Conservation (phyloP, 2,888 invertebrate genomes). For the Saturnia japonica region DNA sequence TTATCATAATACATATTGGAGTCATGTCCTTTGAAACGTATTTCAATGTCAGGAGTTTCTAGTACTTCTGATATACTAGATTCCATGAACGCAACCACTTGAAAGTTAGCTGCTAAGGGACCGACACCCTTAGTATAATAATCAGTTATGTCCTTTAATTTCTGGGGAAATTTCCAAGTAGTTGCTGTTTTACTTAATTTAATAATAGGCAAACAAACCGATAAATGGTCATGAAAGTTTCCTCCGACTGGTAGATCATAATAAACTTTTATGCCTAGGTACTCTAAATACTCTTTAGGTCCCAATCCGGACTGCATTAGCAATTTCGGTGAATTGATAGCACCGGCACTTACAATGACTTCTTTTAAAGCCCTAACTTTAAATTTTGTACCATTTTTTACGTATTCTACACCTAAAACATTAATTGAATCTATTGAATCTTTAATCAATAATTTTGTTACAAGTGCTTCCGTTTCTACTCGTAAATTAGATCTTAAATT, state of each 20-base stretch:
- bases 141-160: conserved; percentile 68
- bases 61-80: conserved; percentile 65
- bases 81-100: conserved; percentile 71
- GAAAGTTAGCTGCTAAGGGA: conserved; percentile 73
- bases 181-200: conserved; percentile 65
- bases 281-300: conserved; percentile 72
- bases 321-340: conserved; percentile 71
- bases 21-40: conserved; percentile 71
- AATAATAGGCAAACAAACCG: conserved; percentile 72
- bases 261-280: conserved; percentile 59
- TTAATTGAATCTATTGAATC: conserved; percentile 45
- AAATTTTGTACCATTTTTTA: conserved; percentile 68
- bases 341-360: conserved; percentile 69
- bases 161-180: conserved; percentile 60
- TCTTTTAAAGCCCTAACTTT: conserved; percentile 60
- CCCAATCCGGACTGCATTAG: conserved; percentile 76
- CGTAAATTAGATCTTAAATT: conserved; percentile 63
- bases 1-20: conserved; percentile 76
- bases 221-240: conserved; percentile 75
- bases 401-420: conserved; percentile 62
- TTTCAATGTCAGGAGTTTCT: conserved; percentile 70
- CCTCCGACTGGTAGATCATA: conserved; percentile 69
- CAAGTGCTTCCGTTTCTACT: conserved; percentile 66
- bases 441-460: conserved; percentile 63
- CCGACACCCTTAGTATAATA: conserved; percentile 70